Base-by-base conservation (phyloP, 1,140 invertebrate species). In the Lepidostoma basale region DNA sequence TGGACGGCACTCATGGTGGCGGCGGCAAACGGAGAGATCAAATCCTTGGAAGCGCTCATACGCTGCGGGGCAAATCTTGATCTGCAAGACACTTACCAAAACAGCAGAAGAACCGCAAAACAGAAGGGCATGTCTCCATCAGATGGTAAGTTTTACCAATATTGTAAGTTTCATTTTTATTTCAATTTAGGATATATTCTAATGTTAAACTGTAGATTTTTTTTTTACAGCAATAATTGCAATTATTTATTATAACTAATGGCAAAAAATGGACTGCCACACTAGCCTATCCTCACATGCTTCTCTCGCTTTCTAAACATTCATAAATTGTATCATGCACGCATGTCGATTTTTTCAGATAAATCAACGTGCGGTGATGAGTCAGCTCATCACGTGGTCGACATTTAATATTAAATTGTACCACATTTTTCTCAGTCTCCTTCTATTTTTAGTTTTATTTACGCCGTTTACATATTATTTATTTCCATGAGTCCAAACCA, bases 1-100 rank as follows among this genome's bases (percentile, higher is more conserved):
- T 96, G 94, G 94, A 95, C 92, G 45, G 86, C 92, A 10, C 81
- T 97, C 28, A 93, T 95, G 81, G 86, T 90, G 47, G 93, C 94
- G 60, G 90, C 90, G 23, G 88, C 95, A 14, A 95, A 94, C 81
- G 87, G 88, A 44, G 86, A 88, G 72, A 62, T 81, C 18, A 84
- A 87, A 22, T 86, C 86, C 64, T 85, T 95, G 2, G 84, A 86
- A 78, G 77, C 88, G 69, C 81, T 97, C 20, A 76, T 97, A 28
- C 81, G 87, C 12, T 81, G 85, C 63, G 94, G 94, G 22, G 94
- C 93, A 28, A 88, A 95, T 81, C 86, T 90, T 2, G 91, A 96
- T 82, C 74, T 88, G 6, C 87, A 85, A 40, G 94, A 97, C 82
- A 87, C 92, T 42, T 97, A 92, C 79, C 85, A 87, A 93, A 89